Percentiles rank a stretch among this genome's conserved stretches.
Conservation (phyloP, 1,140 invertebrate genomes). For the Lasaia peninsularis region DNA sequence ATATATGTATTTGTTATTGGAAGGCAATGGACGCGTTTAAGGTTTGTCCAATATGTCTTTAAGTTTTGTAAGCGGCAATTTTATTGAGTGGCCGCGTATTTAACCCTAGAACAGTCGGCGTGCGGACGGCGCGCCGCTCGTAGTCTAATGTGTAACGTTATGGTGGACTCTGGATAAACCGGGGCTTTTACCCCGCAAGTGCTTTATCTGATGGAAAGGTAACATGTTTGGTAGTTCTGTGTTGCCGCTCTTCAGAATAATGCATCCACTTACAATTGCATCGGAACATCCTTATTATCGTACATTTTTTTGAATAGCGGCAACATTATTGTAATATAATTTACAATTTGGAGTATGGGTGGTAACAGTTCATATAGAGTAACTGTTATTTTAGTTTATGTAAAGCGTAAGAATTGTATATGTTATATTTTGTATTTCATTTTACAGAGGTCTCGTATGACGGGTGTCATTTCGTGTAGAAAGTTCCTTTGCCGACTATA, state of each 20-base stretch:
- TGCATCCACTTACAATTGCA: neutral
- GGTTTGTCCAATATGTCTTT: conserved; percentile 60
- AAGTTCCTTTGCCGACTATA: conserved; percentile 2
- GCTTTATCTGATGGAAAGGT: conserved; percentile 34
- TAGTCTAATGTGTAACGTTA: conserved; percentile 52
- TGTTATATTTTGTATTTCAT: conserved; percentile 72
- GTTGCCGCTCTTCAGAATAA: conserved; percentile 18
- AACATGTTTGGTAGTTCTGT: conserved; percentile 37
- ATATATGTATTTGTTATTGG: conserved; percentile 39
- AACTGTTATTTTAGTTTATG: conserved; percentile 75
- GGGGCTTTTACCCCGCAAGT: conserved; percentile 31
- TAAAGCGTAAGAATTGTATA: conserved; percentile 72
- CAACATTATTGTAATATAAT: conserved; percentile 62
- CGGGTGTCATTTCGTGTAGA: conserved; percentile 1
- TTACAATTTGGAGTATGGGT: conserved; percentile 61
- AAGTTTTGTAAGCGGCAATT: conserved; percentile 69
- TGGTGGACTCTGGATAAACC: conserved; percentile 49
- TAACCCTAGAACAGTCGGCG: conserved; percentile 43
- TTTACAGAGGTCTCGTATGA: conserved; percentile 31
- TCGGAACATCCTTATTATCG: conserved; percentile 9
- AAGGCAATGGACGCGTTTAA: conserved; percentile 49
- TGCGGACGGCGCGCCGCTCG: conserved; percentile 2
- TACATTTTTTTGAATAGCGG: conserved; percentile 27
- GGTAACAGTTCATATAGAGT: conserved; percentile 68
- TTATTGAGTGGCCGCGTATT: conserved; percentile 68